Conservation (phyloP, 2,888 invertebrate species). For the Lycaena phlaeas region DNA sequence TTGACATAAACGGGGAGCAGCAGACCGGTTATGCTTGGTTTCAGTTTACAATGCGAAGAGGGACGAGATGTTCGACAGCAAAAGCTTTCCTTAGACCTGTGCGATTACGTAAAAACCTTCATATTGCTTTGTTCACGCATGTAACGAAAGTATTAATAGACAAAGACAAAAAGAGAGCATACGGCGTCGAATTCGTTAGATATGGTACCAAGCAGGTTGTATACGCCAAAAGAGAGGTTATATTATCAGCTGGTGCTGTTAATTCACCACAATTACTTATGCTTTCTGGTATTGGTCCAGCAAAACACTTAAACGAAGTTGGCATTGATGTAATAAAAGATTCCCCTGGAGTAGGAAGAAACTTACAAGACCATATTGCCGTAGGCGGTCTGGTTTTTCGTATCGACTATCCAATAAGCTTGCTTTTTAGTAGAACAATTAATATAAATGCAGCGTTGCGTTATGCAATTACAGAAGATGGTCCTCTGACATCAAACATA, state of each 20-base stretch:
- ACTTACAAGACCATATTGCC: conserved; percentile 92
- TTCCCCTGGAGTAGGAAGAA: conserved; percentile 87
- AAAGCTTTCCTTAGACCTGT: conserved; percentile 90
- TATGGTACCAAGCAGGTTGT: conserved; percentile 75
- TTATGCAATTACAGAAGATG: conserved; percentile 89
- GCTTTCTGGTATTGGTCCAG: conserved; percentile 90
- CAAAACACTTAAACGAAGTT: conserved; percentile 78
- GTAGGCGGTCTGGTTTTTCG: conserved; percentile 87
- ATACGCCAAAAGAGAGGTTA: conserved; percentile 84
- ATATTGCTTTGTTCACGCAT: conserved; percentile 84
- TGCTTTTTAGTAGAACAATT: conserved; percentile 85
- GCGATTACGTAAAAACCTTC: conserved; percentile 83
- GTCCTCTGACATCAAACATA: conserved; percentile 88
- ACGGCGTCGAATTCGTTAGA: conserved; percentile 85
- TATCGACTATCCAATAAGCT: conserved; percentile 84
- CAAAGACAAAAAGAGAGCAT: conserved; percentile 79
- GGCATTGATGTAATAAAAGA: conserved; percentile 82
- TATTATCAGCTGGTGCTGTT: conserved; percentile 90
- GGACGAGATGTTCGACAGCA: conserved; percentile 85
- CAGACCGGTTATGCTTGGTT: conserved; percentile 91
- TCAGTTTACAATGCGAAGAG: conserved; percentile 91
- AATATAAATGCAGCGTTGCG: conserved; percentile 87
- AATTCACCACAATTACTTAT: conserved; percentile 93
- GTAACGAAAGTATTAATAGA: conserved; percentile 85
- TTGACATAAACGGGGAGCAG: conserved; percentile 88